Evolutionary conservation across 2,113 vertebrate species (phyloP).

Genomic region (Eulemur rufifrons): DNA sequence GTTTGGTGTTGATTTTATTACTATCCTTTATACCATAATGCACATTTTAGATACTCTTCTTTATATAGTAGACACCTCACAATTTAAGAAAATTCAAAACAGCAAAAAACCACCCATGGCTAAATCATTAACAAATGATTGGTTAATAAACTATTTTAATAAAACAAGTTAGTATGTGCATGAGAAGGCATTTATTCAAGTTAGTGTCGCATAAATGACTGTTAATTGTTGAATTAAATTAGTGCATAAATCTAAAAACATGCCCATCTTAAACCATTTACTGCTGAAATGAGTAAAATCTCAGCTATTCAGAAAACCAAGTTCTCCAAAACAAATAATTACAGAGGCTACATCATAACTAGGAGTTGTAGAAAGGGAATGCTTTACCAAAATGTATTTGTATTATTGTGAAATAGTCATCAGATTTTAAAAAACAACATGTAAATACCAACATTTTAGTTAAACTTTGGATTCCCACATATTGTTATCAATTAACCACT

Average conservation of each 20-base stretch:
- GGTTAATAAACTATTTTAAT: constrained; percentile 7
- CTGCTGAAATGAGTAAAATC: not conserved
- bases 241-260: not conserved
- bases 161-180: not conserved
- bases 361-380: not conserved
- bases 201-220: not conserved
- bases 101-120: not conserved
- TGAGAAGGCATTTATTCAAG: not conserved
- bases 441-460: not conserved
- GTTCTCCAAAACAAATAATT: not conserved
- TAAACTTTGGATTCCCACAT: not conserved
- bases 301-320: not conserved
- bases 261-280: not conserved
- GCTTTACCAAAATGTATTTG: not conserved
- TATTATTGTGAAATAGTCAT: not conserved
- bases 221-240: not conserved
- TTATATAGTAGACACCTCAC: not conserved
- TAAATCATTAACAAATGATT: not conserved
- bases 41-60: not conserved
- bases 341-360: not conserved
- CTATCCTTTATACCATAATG: not conserved
- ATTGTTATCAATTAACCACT: constrained; percentile 16
- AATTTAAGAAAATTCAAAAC: not conserved
- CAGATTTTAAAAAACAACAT: not conserved
- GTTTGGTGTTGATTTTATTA: not conserved